Base-by-base conservation (phyloP, 2,797 vertebrate species). In the Microhierax caerulescens region DNA sequence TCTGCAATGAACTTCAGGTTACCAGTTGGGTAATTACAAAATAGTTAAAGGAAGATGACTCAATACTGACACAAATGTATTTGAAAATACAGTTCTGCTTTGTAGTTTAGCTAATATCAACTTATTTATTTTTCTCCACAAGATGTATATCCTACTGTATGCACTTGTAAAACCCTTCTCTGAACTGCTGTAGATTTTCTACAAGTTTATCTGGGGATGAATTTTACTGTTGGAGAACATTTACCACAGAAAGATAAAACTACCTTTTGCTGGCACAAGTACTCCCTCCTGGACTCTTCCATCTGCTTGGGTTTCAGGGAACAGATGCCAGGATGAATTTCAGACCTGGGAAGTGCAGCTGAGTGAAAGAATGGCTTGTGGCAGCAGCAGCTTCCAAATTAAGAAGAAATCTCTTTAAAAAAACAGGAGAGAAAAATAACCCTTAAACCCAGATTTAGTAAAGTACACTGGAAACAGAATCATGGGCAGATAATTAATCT, bases 241-340 rank as follows among this genome's bases (percentile, higher is more conserved):
- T 64, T 90, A 69, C 41, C 18, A n/a, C 9, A 47, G 53, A 60
- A 88, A 89, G 56, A 87, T 37, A 76, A 92, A 78, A 54, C 59
- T 86, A 65, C 81, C 27, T 90, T 93, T 14, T 34, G 4, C 48
- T 93, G 86, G 63, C 84, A 93, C 21, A 70, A 45, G 39, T 20
- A 48, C 32, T 53, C 75, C 63, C 91, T 95, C 86, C 84, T 80
- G 77, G 84, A 89, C 56, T 60, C 39, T 70, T 87, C 84, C 92
- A 87, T 96, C 95, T 97, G 96, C 89, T 96, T 74, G 53, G 75
- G 89, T 89, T 93, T 89, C 56, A 80, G 67, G 48, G 43, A 96
- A 21, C 91, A 96, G 96, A 88, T 93, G 95, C 86, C 47, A 65
- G 70, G 39, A 84, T 56, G 67, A 61, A 69, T 94, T 93, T 92